A percentile compares a stretch with the other conserved stretches of the same genome.
Conservation (phyloP, 2,113 vertebrate species). For the Trichechus manatus region DNA sequence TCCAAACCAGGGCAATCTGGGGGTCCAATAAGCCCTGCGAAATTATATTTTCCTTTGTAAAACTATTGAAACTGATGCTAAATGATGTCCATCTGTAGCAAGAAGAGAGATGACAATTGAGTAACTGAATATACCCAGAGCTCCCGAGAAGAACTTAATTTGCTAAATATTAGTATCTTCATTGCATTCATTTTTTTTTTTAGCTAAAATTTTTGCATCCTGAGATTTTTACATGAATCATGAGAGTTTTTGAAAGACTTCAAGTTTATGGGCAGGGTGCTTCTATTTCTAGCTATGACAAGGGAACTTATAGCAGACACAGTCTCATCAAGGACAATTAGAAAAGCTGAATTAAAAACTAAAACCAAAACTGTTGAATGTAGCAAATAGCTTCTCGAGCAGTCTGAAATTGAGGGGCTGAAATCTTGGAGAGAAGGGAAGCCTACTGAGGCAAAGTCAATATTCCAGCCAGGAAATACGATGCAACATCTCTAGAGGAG, state of each 20-base stretch:
- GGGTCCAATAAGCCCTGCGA: too few species aligned
- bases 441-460: too few species aligned
- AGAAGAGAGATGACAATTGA: too few species aligned
- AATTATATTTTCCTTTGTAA: not conserved
- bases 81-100: too few species aligned
- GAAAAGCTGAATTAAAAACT: too few species aligned
- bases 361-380: too few species aligned
- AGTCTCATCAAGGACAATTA: not conserved
- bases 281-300: not conserved
- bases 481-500: not conserved
- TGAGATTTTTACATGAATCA: not conserved
- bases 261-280: not conserved
- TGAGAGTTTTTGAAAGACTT: not conserved
- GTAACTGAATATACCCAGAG: too few species aligned
- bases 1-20: too few species aligned
- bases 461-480: not conserved
- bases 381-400: not conserved
- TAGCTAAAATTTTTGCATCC: not conserved
- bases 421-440: too few species aligned
- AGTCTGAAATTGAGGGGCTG: not conserved
- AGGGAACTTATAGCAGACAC: not conserved
- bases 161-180: not conserved
- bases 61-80: not conserved
- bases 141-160: too few species aligned
- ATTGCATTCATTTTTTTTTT: not conserved